Evolutionary conservation across 1,140 invertebrate genomes (phyloP), one percentile per base, ranked within the genome.

Genomic region (Aphelinus certus): DNA sequence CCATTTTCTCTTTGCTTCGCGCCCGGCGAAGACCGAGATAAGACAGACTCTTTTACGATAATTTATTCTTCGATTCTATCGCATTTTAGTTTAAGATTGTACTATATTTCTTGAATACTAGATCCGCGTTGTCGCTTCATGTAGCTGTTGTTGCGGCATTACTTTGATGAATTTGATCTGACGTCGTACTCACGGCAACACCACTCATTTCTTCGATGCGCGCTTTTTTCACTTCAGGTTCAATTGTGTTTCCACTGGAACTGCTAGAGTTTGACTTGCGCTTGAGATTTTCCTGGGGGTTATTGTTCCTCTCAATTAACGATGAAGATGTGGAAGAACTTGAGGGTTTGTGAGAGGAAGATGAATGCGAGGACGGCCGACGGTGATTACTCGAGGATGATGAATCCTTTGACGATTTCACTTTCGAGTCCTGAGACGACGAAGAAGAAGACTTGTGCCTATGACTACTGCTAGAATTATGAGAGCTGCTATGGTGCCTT

Each of bases 211-310:
- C 77, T 2, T 82, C 80, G 3, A 76, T 64, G 45, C 79, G 77
- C 6, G 77, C 69, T 70, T 80, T 82, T 64, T 84, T 84, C 0
- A 74, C 49, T 46, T 80, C 75, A 1, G 48, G 42, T n/a, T 81
- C 77, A 45, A 79, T 81, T 56, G 78, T 81, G n/a, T 80, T 76
- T 1, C 73, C 73, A 7, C 79, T 71, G 7, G 58, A 73, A 3
- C 76, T 69, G 26, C 80, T 79, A 6, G 76, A 79, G 42, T 78
- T 82, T 1, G 79, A 74, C 67, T 85, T 85, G 3, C 81, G 77
- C 67, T 85, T 85, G 48, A 79, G 80, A 4, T 6, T 26, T 26
- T 26, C 26, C 2, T 58, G 9, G 1, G 77, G 79, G 58, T 45
- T 55, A 57, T 49, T 69, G 51, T 65, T 71, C 2, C 26, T 26